Conservation (phyloP, 2,113 vertebrate species). For the Brienomyrus longianalis region DNA sequence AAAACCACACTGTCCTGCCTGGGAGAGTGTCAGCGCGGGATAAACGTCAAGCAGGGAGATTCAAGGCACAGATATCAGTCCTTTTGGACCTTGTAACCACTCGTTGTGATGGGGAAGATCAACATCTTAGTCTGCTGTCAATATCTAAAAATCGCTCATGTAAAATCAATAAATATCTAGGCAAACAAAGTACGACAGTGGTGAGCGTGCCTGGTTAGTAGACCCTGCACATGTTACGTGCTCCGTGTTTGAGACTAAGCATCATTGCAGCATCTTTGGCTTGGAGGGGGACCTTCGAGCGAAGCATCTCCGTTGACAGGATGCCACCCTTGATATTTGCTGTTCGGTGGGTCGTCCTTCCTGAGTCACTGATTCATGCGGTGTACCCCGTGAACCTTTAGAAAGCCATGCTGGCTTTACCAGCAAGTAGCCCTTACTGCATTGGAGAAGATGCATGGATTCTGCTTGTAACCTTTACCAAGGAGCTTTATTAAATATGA, state of each 20-base stretch:
- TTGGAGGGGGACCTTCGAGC: neutral
- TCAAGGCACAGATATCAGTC: neutral
- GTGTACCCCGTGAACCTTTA: slow-evolving; percentile 58
- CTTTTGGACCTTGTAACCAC: neutral
- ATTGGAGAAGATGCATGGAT: slow-evolving; percentile 54
- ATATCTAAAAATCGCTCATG: neutral
- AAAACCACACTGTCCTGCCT: neutral
- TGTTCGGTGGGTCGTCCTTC: slow-evolving; percentile 59
- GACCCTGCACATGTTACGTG: neutral
- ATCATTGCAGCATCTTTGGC: neutral
- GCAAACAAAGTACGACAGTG: neutral
- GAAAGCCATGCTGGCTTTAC: slow-evolving; percentile 52
- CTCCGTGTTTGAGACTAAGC: neutral
- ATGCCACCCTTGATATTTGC: slow-evolving; percentile 61
- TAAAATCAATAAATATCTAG: neutral
- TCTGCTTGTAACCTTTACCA: slow-evolving; percentile 61
- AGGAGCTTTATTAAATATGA: slow-evolving; percentile 72
- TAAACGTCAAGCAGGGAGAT: neutral
- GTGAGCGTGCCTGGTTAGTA: neutral
- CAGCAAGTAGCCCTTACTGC: slow-evolving; percentile 53
- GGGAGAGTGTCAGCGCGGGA: neutral
- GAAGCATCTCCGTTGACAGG: slow-evolving; percentile 36
- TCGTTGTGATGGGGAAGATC: neutral
- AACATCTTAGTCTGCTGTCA: neutral
- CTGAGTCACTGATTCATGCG: slow-evolving; percentile 51